These are phyloP conservation scores for Platyrinchus mystaceus DNA, from an alignment of 2,797 vertebrate species.

Conservation along the genomic window DNA sequence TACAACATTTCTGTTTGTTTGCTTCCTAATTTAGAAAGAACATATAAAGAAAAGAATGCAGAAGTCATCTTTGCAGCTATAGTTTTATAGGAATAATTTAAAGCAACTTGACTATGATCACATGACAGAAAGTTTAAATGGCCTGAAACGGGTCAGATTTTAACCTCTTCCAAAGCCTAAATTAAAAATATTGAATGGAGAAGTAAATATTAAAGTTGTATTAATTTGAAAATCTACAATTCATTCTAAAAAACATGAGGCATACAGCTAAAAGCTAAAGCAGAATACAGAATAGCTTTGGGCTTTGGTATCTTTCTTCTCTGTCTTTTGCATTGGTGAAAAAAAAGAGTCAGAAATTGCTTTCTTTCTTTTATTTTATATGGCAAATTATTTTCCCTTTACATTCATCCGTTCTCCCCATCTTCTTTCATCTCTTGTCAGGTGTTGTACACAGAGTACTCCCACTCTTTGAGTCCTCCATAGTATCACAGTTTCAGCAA, in stretches of 20 bases:
- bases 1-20: not conserved
- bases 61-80: not conserved
- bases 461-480: not conserved
- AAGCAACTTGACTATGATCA: not conserved
- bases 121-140: not conserved
- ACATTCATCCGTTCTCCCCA: not conserved
- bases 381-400: not conserved
- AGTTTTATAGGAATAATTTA: not conserved
- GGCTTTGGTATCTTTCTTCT: not conserved
- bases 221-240: not conserved
- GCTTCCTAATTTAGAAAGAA: not conserved
- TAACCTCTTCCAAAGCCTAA: not conserved
- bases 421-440: not conserved
- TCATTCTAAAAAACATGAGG: not conserved
- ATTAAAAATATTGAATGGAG: not conserved
- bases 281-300: not conserved
- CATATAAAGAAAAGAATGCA: not conserved
- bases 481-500: not conserved
- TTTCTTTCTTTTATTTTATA: not conserved
- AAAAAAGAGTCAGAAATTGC: not conserved
- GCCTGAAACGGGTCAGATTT: not conserved
- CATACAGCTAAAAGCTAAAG: not conserved
- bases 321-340: not conserved
- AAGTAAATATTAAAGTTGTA: not conserved
- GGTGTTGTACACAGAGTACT: not conserved